Conservation (phyloP, 2,113 vertebrate genomes). For the Hypanus sabinus region DNA sequence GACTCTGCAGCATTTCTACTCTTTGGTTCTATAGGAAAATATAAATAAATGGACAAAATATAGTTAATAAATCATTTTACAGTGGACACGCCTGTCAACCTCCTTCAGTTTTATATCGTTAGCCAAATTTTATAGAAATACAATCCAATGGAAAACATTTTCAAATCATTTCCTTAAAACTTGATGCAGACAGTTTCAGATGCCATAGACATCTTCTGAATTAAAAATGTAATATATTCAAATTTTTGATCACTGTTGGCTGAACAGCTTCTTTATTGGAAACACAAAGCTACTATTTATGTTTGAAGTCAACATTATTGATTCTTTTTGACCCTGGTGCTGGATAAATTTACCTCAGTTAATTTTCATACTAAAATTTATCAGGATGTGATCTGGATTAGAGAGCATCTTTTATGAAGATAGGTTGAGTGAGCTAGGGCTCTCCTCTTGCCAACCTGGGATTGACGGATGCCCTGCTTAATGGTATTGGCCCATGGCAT, state of each 20-base stretch:
- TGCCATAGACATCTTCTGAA: no score
- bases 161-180: background rate
- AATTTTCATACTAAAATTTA: background rate
- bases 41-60: constrained; percentile 26
- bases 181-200: background rate
- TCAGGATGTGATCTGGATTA: no score
- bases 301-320: background rate
- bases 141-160: background rate
- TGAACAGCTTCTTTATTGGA: background rate
- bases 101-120: background rate
- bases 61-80: constrained; percentile 4
- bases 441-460: no score
- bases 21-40: constrained; percentile 59
- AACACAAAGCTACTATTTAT: background rate
- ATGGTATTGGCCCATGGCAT: no score
- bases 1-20: constrained; percentile 44
- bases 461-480: no score
- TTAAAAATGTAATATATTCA: no score
- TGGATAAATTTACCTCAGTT: background rate
- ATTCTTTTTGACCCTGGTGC: background rate
- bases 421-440: no score
- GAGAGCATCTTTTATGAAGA: no score
- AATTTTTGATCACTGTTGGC: background rate
- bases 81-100: background rate
- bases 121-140: background rate